Conservation (phyloP, 2,113 vertebrate species). For the Plestiodon gilberti region DNA sequence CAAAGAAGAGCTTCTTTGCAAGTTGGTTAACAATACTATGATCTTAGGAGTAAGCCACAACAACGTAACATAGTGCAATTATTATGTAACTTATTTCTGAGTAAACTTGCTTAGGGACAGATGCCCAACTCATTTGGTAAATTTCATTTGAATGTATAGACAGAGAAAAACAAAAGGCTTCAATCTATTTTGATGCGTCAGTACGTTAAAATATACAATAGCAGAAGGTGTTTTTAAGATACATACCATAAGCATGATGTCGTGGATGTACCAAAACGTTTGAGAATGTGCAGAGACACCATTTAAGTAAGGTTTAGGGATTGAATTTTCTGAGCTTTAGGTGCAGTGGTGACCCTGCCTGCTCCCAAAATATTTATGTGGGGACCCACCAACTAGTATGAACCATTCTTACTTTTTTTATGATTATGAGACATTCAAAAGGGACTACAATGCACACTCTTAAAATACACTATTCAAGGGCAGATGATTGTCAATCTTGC, state of each 20-base stretch:
- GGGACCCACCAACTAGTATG: background rate
- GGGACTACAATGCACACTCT: background rate
- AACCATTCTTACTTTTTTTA: background rate
- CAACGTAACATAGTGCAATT: no score
- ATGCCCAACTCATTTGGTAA: background rate
- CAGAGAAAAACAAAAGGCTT: background rate
- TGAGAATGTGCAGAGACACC: background rate
- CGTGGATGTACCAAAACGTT: background rate
- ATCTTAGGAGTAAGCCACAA: background rate
- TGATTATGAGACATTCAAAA: background rate
- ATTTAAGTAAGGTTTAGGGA: background rate
- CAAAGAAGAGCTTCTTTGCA: background rate
- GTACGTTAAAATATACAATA: no score
- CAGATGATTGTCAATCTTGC: background rate
- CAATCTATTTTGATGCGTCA: background rate
- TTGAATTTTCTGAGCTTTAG: background rate
- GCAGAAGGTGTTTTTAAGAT: no score
- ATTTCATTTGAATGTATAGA: background rate
- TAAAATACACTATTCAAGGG: background rate
- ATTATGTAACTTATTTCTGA: background rate
- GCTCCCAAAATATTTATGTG: background rate
- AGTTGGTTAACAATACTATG: background rate
- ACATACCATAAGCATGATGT: background rate
- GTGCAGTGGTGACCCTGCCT: background rate
- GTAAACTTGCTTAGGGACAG: background rate